Evolutionary conservation across 2,888 invertebrate genomes (phyloP), one percentile per base, ranked within the genome.

Genomic region (Brenthis daphne): DNA sequence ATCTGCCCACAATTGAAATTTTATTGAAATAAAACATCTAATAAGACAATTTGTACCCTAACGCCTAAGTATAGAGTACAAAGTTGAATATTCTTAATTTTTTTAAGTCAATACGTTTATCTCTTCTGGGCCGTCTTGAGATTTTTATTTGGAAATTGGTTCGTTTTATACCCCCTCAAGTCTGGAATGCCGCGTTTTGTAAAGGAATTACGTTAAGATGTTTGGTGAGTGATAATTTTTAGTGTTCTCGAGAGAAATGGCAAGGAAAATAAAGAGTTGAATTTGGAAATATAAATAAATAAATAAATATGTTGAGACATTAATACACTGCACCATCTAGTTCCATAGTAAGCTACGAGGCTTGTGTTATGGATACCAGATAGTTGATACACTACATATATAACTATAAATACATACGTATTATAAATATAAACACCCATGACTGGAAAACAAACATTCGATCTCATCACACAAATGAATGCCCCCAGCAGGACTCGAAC

Each of bases 71-170:
- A 57, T 68, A 72, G 65, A 66, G 68, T 66, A 55, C 48, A 64
- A 64, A 64, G 51, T 70, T 33, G 51, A n/a, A 13, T 20, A 57
- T 16, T 64, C 33, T 47, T 51, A 16, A 3, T 43, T n/a, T 64
- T 57, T 57, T 69, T 48, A 64, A 67, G 72, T 65, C 69, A 69
- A 70, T 67, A 51, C 64, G 33, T n/a, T 56, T 54, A 65, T 63
- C 65, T 55, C 57, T 67, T 67, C 58, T 48, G 64, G 53, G 58
- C 54, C 16, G 53, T 64, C 53, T 33, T 56, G 48, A 55, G 16
- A 61, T 43, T 67, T 72, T 72, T 72, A 72, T 72, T 70, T 72
- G 67, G 61, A 61, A 63, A 69, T 65, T 67, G 72, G 69, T 72
- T 72, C 72, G 63, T 72, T 72, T 72, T 65, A 63, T 57, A 67